These are phyloP conservation scores for Cistogaster globosa DNA, from an alignment of 2,888 invertebrate genomes.

Conservation along the genomic window DNA sequence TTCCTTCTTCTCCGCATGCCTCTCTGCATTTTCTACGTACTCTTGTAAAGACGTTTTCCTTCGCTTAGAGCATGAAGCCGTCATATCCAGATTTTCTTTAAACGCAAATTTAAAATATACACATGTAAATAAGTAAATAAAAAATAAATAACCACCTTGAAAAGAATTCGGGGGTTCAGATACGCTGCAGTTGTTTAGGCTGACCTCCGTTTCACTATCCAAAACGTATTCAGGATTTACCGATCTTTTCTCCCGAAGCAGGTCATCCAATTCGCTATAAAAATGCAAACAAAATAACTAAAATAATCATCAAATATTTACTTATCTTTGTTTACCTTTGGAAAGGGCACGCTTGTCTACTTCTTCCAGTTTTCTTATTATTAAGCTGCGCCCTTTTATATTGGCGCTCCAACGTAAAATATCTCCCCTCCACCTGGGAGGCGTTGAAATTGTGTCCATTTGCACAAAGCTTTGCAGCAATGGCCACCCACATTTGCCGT, in stretches of 20 bases:
- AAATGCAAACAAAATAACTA: background rate
- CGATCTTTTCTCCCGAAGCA: too few relatives aligned
- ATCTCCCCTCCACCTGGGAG: constrained; percentile 14
- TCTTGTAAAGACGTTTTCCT: background rate
- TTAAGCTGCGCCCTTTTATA: background rate
- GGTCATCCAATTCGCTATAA: background rate
- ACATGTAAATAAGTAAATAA: constrained; percentile 2
- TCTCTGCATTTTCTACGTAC: background rate
- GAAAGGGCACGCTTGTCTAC: background rate
- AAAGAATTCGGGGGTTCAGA: constrained; percentile 13
- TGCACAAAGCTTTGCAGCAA: constrained; percentile 9
- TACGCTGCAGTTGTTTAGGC: constrained; percentile 10
- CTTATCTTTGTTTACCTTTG: constrained; percentile 1
- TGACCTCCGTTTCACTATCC: background rate
- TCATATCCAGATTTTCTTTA: constrained; percentile 9
- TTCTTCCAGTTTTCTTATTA: background rate
- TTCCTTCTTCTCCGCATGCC: constrained; percentile 7
- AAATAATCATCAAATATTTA: background rate
- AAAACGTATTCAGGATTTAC: too few relatives aligned
- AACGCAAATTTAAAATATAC: constrained; percentile 16
- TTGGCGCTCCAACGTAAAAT: constrained; percentile 5
- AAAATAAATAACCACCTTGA: constrained; percentile 9
- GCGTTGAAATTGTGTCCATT: constrained; percentile 5
- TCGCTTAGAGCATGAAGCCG: constrained; percentile 2
- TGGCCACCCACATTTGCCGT: constrained; percentile 6